Base-by-base conservation (phyloP, 2,113 vertebrate species). In the Helogale parvula region DNA sequence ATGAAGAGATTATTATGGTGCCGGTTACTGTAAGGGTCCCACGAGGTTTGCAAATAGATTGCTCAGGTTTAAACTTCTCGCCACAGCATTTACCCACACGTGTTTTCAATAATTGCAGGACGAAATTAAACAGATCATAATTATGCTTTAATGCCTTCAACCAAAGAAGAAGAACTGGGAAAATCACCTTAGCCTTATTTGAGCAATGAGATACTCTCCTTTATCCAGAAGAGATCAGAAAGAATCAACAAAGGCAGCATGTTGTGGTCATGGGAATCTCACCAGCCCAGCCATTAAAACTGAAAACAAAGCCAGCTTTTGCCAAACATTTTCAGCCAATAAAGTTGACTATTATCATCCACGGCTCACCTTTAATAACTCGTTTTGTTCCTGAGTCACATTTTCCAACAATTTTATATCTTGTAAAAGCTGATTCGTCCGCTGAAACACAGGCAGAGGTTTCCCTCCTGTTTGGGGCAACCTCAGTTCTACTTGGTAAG, bases 341-440 rank as follows among this genome's bases (percentile, higher is more conserved):
- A 52, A 79, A 66, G 45, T 25, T 71, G 50, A 47, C 47, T 79
- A 7, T 71, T 33, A 45, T 60, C 23, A 23, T 1, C 31, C 86
- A 71, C 25, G 0, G 13, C 95, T 98, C 98, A 99, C 99, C 99
- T 99, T 98, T 82, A 99, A 96, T 23, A 98, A 93, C 5, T 98
- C 79, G 11, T 98, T 99, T 94, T 99, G 99, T 74, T 99, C 98
- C 76, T 98, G 98, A 47, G 99, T 99, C 63, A 99, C 98, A 98
- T 99, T 99, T 98, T 99, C 99, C 94, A 99, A 97, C 41, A 99
- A 98, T 90, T 98, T 98, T 76, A 99, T 82, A 74, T 99, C 98
- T 93, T 95, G 98, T 94, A 99, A 98, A 50, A 99, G 99, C 31
- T 98, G 98, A 27, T 98, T 98, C 83, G 99, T 99, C 3, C 98